Conservation (phyloP, 2,113 vertebrate species). For the Willisornis vidua region DNA sequence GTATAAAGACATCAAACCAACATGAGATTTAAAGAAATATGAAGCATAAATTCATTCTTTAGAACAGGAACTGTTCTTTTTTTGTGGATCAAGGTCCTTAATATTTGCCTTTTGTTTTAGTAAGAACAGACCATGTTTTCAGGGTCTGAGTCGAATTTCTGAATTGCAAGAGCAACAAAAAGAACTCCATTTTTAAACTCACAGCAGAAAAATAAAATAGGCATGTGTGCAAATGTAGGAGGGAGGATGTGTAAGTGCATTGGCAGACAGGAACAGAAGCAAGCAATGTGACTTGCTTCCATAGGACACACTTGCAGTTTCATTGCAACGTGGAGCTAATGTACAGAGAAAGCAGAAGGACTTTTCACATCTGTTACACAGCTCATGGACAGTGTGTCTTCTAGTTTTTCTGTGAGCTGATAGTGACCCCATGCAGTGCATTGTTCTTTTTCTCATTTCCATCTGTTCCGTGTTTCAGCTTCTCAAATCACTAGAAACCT, state of each 20-base stretch:
- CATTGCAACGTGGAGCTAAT: background rate
- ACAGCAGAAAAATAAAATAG: background rate
- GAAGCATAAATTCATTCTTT: background rate
- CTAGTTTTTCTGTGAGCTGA: background rate
- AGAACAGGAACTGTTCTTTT: background rate
- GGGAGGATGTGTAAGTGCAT: background rate
- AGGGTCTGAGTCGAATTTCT: background rate
- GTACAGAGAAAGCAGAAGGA: background rate
- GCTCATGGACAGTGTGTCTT: background rate
- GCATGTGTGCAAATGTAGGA: rapidly evolving
- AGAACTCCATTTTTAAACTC: background rate
- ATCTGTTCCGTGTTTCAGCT: conserved; percentile 21
- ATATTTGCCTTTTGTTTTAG: background rate
- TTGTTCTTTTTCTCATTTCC: background rate
- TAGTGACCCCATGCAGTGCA: background rate
- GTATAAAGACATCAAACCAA: background rate
- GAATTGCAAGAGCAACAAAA: background rate
- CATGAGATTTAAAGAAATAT: background rate
- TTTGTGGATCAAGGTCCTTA: background rate
- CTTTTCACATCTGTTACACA: background rate
- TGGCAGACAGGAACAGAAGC: background rate
- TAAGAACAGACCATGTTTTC: background rate
- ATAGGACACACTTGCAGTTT: background rate
- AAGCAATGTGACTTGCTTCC: background rate
- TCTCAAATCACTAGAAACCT: background rate